Evolutionary conservation across 2,797 vertebrate species (phyloP), one percentile per base, ranked within the genome.

Genomic region (Eurystomus glaucurus): DNA sequence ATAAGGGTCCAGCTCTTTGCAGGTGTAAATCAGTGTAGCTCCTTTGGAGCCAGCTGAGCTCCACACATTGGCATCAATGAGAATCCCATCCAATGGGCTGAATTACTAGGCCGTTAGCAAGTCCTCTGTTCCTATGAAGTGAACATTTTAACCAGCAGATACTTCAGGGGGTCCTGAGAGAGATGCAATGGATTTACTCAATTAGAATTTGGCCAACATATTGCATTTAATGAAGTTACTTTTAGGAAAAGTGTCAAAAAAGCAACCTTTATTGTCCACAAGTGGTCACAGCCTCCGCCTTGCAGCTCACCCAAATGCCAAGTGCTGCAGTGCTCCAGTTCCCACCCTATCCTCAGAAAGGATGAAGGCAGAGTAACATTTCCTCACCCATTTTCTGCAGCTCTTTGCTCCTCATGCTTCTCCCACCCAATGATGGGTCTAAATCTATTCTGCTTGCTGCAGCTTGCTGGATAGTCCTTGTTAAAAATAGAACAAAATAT

Each of bases 401-500:
- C 55, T 72, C 60, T 83, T 86, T 2, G 1, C 41, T 45, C 62
- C 66, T 89, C 61, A 78, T 37, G 13, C 33, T 81, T 68, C 55
- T 93, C 57, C 61, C 61, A 85, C n/a, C 20, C 60, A 41, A 15
- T 39, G 58, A 37, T 2, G 0, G 22, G 29, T 26, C 85, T 70
- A 64, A 92, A 74, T 17, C 60, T 85, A 29, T 35, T 88, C 54
- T 68, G 35, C 71, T 85, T 71, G 43, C 58, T 60, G 71, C 45
- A 79, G 62, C n/a, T 68, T 70, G 48, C 75, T 78, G 61, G 66
- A 51, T 18, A 71, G 61, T 22, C 33, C 15, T 72, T 72, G 66
- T 60, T 55, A 92, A 94, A 92, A 94, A 65, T n/a, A 91, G 72
- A 83, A 62, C 16, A 79, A 93, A 90, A 57, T 66, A 88, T 95